Base-by-base conservation (phyloP, 2,797 vertebrate genomes). In the Capromys pilorides region DNA sequence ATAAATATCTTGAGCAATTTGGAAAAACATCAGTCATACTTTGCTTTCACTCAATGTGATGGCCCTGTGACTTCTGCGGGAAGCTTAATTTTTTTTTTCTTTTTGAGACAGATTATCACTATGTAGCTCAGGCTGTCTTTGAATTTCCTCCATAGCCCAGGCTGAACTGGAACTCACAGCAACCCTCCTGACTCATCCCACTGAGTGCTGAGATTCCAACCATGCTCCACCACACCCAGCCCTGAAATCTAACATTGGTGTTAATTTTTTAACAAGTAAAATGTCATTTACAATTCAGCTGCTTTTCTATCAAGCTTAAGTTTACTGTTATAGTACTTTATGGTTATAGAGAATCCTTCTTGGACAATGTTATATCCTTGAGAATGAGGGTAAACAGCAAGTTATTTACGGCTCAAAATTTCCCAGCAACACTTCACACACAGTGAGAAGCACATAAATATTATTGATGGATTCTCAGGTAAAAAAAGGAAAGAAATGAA, bases 201-300 rank as follows among this genome's bases (percentile, higher is more conserved):
- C 57, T n/a, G 66, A n/a, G 66, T n/a, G 33, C 16, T 67, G 31
- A 16, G 16, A 67, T 67, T 18, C n/a, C 2, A 67, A n/a, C 66
- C 12, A 1, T 67, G 66, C 4, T 0, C 33, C 33, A n/a, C 33
- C 66, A 67, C 31, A 67, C 31, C 64, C n/a, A 13, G 64, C 64
- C 31, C 31, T 9, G n/a, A 67, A 67, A 67, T 0, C 31, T 67
- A 67, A n/a, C 16, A n/a, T 4, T 69, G 61, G 10, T 36, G 64
- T 90, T 94, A 39, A 90, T 83, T 85, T 69, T 91, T 95, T 90
- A 82, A 90, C 2, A 93, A 16, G 6, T 59, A 91, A 83, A 89
- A 94, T 80, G 77, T 28, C 69, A 78, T 45, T 92, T 75, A 36
- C 5, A n/a, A 61, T 61, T 61, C 24, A 61, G 59, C 13, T 82